Evolutionary conservation across 2,888 invertebrate genomes (phyloP), one percentile per base, ranked within the genome.

Genomic region (Sclerodermus sp.): DNA sequence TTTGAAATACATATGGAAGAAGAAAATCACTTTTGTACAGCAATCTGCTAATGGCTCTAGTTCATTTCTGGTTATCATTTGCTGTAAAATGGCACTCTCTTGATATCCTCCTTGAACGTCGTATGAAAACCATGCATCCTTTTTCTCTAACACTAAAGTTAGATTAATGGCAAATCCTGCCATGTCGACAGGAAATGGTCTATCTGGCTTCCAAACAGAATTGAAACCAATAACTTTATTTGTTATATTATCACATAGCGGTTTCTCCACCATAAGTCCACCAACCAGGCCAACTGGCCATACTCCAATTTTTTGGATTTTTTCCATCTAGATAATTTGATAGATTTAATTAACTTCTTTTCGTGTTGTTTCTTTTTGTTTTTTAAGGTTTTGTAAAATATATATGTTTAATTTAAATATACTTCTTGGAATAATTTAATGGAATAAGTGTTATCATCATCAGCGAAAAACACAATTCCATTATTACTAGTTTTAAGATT

Each of bases 271-370:
- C 79, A 93, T 85, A 72, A 97, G 82, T 1, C 96, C 95, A 8
- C 98, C 99, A 0, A 96, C 98, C 3, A 99, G 83, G 3, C 96
- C 99, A 0, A 99, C 98, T 0, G 94, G 93, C 93, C 93, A 94
- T 0, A 96, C 91, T 3, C 95, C 94, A 1, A 96, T 96, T 60
- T 83, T 85, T 61, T 87, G 83, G 1, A 95, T 87, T 74, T 87
- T 87, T 15, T 88, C 80, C 85, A 94, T 93, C 89, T 91, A 80
- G 18, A 83, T 82, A 60, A n/a, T 32, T 36, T 15, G 37, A 38
- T n/a, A n/a, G 13, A 32, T 38, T 13, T 8, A 13, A 31, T 15
- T 8, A 38, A 38, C 14, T 16, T 8, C 16, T 38, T n/a, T n/a
- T n/a, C n/a, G n/a, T n/a, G n/a, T n/a, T n/a, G n/a, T n/a, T n/a